These are phyloP conservation scores for Cryptus viduatorius DNA, from an alignment of 2,888 invertebrate species.

Conservation along the genomic window DNA sequence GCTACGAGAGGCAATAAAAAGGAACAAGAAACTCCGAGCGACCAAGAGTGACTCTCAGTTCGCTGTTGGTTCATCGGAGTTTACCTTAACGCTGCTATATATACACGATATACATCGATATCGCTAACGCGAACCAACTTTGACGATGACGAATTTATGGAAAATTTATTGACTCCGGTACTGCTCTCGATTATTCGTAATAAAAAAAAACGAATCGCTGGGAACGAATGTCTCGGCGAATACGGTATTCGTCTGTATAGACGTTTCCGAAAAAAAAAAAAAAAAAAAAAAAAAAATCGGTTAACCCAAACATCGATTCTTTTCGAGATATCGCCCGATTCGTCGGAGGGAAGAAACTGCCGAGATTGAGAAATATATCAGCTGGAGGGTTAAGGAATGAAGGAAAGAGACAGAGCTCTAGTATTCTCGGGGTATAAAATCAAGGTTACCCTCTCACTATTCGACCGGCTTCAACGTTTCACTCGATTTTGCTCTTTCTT, in stretches of 20 bases:
- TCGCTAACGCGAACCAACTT: no score
- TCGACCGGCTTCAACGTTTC: conserved; percentile 52
- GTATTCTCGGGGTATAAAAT: conserved; percentile 60
- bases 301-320: neutral
- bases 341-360: conserved; percentile 2
- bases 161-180: no score
- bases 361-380: conserved; percentile 58
- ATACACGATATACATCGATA: no score
- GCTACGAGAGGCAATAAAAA: conserved; percentile 58
- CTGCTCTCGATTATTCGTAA: no score
- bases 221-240: no score
- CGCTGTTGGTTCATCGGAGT: conserved; percentile 30
- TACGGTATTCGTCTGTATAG: no score
- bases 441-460: conserved; percentile 63
- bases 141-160: no score
- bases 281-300: no score
- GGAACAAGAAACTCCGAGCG: conserved; percentile 54
- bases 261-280: no score
- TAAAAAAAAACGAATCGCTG: no score
- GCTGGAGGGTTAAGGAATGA: conserved; percentile 29
- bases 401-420: conserved; percentile 25
- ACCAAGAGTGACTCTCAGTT: conserved; percentile 58
- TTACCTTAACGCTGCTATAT: neutral
- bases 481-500: conserved; percentile 42
- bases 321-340: neutral